Evolutionary conservation across 2,888 invertebrate species (phyloP).

Genomic region (Colletes collaris): DNA sequence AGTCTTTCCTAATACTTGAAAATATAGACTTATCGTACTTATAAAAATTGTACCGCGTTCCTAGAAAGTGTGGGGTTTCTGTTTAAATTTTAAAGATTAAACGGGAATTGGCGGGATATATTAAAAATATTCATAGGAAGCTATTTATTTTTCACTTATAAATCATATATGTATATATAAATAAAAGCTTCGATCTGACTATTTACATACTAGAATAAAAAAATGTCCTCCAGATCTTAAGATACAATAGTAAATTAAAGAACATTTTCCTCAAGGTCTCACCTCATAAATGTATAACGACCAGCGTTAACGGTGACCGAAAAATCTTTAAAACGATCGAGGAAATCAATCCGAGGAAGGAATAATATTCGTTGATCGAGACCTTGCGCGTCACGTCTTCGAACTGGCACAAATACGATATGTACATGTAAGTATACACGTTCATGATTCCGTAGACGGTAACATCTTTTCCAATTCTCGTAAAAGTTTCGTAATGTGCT

Average conservation of each 20-base stretch:
- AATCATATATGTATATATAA: constrained; percentile 60
- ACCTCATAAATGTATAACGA: constrained; percentile 22
- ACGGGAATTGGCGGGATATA: not conserved
- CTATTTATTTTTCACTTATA: constrained; percentile 59
- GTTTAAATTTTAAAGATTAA: not conserved
- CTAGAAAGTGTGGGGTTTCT: no score
- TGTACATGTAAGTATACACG: constrained; percentile 25
- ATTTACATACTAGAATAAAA: constrained; percentile 60
- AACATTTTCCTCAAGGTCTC: constrained; percentile 8
- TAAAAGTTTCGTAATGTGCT: constrained; percentile 72
- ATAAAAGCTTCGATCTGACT: constrained; percentile 58
- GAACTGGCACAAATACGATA: constrained; percentile 16
- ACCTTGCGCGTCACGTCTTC: constrained; percentile 9
- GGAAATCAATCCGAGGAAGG: constrained; percentile 2
- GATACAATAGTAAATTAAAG: constrained; percentile 16
- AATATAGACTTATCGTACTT: no score
- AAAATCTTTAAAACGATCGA: constrained; percentile 13
- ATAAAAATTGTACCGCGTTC: no score
- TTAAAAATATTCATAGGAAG: constrained; percentile 21
- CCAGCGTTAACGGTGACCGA: constrained; percentile 42
- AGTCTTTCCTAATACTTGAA: no score
- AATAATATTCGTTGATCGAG: constrained; percentile 17
- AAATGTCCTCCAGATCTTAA: constrained; percentile 24
- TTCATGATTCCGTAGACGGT: constrained; percentile 48
- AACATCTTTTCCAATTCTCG: constrained; percentile 70